Percentiles rank a stretch among this genome's conserved stretches.
phyloP scores from a whole-genome alignment of 2,113 vertebrate species.

The Orthonyx spaldingii region DNA sequence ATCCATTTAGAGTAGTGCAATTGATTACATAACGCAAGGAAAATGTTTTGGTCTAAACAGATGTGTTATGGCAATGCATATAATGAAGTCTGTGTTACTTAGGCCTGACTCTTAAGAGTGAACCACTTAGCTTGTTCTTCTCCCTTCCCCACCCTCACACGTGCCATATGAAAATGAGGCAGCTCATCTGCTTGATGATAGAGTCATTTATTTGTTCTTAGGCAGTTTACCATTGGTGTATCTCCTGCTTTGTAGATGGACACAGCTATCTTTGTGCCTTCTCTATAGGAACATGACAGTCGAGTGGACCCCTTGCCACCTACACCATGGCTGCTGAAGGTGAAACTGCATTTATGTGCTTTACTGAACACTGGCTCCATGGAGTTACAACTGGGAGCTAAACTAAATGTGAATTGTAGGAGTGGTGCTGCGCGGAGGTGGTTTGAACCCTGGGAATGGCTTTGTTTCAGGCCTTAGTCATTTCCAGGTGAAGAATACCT shows the following conservation, averaged over 20 bases:
- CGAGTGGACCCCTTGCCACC: fast-evolving
- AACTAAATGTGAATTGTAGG: not conserved
- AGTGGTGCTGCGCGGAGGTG: not conserved
- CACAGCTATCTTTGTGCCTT: not conserved
- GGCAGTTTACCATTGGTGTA: not conserved
- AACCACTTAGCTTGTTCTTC: not conserved
- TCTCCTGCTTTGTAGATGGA: not conserved
- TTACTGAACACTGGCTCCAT: not conserved
- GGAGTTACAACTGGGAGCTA: not conserved
- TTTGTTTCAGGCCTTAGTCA: not conserved
- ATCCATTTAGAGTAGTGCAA: not conserved
- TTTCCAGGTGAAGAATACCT: not conserved
- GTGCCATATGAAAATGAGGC: not conserved
- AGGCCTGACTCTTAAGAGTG: not conserved
- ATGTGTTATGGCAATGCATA: not conserved
- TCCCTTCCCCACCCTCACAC: not conserved
- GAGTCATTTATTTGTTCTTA: not conserved
- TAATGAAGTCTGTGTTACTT: not conserved
- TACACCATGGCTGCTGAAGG: fast-evolving
- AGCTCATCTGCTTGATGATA: not conserved
- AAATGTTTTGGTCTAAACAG: not conserved
- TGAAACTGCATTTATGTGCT: not conserved
- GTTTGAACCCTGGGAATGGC: fast-evolving
- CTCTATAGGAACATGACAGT: not conserved
- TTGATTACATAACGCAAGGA: not conserved